Conservation (phyloP, 1,140 invertebrate species). For the Drosophila sulfurigaster region DNA sequence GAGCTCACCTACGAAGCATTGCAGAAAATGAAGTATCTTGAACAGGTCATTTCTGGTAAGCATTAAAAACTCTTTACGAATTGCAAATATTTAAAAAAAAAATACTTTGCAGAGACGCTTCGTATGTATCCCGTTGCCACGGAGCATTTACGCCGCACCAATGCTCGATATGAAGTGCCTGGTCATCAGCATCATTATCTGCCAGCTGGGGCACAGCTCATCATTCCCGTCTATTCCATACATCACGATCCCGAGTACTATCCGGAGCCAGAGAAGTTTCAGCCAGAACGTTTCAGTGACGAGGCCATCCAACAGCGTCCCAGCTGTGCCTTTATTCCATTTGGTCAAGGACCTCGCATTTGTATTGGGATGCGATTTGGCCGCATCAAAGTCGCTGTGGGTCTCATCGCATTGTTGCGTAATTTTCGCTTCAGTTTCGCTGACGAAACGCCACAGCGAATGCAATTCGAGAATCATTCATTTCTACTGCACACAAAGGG, state of each 20-base stretch:
- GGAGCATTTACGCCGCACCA: slow-evolving; percentile 86
- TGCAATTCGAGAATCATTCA: slow-evolving; percentile 66
- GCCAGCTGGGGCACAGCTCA: slow-evolving; percentile 60
- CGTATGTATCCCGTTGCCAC: slow-evolving; percentile 88
- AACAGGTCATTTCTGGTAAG: slow-evolving; percentile 85
- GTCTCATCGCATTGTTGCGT: slow-evolving; percentile 48
- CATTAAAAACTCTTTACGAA: not conserved
- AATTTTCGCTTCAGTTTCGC: slow-evolving; percentile 74
- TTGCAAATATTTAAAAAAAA: not conserved
- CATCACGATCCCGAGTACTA: slow-evolving; percentile 87
- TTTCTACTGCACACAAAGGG: slow-evolving; percentile 86
- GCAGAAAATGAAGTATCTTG: slow-evolving; percentile 87
- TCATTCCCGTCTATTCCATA: slow-evolving; percentile 60
- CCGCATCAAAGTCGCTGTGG: slow-evolving; percentile 61
- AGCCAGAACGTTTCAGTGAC: slow-evolving; percentile 88
- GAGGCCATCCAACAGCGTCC: slow-evolving; percentile 86
- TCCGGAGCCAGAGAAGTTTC: slow-evolving; percentile 86
- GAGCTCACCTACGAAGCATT: slow-evolving; percentile 85
- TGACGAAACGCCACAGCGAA: slow-evolving; percentile 26
- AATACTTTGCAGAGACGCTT: slow-evolving; percentile 86
- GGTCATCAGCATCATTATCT: slow-evolving; percentile 80
- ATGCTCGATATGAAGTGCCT: slow-evolving; percentile 87
- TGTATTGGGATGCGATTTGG: slow-evolving; percentile 86
- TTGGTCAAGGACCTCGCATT: slow-evolving; percentile 89
- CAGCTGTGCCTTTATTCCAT: slow-evolving; percentile 88